phyloP scores from a whole-genome alignment of 2,888 invertebrate genomes.

The Bhutanitis thaidina region DNA sequence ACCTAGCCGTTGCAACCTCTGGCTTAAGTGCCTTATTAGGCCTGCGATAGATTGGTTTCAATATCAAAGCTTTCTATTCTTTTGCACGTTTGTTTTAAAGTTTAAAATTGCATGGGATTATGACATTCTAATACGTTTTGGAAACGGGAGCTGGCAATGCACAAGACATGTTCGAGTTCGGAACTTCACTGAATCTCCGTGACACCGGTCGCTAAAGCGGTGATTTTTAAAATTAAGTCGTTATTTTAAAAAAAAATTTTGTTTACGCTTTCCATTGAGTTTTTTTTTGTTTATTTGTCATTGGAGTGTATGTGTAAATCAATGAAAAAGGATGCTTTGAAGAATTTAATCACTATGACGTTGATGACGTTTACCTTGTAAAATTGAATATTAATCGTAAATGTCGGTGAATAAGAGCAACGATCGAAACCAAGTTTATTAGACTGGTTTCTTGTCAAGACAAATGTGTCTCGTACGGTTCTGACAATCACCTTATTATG shows the following conservation, averaged over 20 bases:
- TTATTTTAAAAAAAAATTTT: constrained; percentile 28
- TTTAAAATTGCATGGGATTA: constrained; percentile 25
- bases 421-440: constrained; percentile 5
- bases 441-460: neutral
- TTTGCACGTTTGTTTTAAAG: constrained; percentile 15
- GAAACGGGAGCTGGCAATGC: constrained; percentile 40
- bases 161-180: constrained; percentile 58
- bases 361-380: too few relatives aligned
- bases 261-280: too few relatives aligned
- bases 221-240: constrained; percentile 56
- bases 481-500: neutral
- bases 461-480: neutral
- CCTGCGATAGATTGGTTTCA: constrained; percentile 29
- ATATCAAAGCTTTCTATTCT: constrained; percentile 14
- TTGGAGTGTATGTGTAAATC: too few relatives aligned
- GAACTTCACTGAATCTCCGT: constrained; percentile 58
- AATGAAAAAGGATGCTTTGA: too few relatives aligned
- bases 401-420: too few relatives aligned
- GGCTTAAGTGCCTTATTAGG: constrained; percentile 59
- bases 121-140: constrained; percentile 33
- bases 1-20: constrained; percentile 49
- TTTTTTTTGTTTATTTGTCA: too few relatives aligned
- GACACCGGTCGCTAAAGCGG: constrained; percentile 43
- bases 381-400: too few relatives aligned
- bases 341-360: too few relatives aligned